These are phyloP conservation scores for Gibbula magus DNA, from an alignment of 2,888 invertebrate species.

Conservation along the genomic window DNA sequence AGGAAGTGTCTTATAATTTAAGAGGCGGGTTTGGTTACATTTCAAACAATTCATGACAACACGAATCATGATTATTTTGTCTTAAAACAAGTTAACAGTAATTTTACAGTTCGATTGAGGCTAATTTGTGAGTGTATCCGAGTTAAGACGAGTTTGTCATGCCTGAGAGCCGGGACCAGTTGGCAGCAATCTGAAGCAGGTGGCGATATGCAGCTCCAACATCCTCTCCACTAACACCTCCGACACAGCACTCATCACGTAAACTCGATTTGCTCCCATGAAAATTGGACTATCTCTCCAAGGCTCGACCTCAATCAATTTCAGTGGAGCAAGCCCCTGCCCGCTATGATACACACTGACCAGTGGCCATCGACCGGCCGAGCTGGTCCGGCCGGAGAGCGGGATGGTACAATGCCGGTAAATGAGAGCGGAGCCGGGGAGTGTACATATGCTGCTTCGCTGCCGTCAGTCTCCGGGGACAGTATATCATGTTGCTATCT, in stretches of 20 bases:
- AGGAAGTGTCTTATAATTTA: too few species aligned
- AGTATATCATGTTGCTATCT: slow-evolving; percentile 11
- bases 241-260: background rate
- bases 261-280: slow-evolving; percentile 10
- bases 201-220: background rate
- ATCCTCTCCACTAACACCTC: background rate
- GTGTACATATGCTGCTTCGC: background rate
- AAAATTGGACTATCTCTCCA: background rate
- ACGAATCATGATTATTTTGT: too few species aligned
- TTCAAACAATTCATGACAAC: too few species aligned
- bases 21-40: too few species aligned
- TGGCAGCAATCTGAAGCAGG: background rate
- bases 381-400: background rate
- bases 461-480: background rate
- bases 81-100: too few species aligned
- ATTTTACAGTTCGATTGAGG: too few species aligned
- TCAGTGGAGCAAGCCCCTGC: background rate
- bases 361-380: background rate
- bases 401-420: background rate
- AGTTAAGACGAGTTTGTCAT: too few species aligned
- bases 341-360: background rate
- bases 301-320: background rate
- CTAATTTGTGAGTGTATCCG: too few species aligned
- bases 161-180: too few species aligned
- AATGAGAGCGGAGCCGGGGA: background rate